These are phyloP conservation scores for Todiramphus saurophagus DNA, from an alignment of 2,113 vertebrate genomes.

Conservation along the genomic window DNA sequence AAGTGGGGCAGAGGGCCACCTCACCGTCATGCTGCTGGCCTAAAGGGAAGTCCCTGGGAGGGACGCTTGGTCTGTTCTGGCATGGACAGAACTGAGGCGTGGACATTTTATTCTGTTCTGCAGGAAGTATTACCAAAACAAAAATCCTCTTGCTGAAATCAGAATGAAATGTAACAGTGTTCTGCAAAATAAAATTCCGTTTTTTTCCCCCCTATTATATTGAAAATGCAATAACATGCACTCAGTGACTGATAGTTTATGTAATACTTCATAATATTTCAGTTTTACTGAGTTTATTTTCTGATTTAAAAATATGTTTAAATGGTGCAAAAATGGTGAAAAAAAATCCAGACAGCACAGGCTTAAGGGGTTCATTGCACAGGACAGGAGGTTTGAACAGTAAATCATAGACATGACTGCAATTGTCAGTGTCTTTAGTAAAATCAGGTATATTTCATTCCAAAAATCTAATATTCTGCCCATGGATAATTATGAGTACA, in stretches of 20 bases:
- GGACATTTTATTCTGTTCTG: neutral
- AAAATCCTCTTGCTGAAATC: neutral
- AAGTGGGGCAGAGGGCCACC: neutral
- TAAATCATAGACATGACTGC: neutral
- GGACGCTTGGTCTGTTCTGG: neutral
- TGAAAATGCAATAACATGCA: neutral
- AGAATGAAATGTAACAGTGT: neutral
- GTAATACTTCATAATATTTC: neutral
- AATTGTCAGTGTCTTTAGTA: neutral
- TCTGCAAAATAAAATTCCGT: neutral
- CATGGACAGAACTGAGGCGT: accelerated
- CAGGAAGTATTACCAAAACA: neutral
- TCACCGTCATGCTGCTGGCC: neutral
- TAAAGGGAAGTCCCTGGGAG: neutral
- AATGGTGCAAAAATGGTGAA: neutral
- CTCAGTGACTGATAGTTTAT: neutral
- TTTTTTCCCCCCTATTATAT: neutral
- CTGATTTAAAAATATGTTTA: neutral
- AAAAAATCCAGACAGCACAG: neutral
- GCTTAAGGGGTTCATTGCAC: neutral
- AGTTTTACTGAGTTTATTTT: neutral
- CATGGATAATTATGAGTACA: neutral
- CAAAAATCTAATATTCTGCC: neutral
- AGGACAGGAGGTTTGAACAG: neutral
- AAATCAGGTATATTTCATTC: neutral